Conservation (phyloP, 53 echinoderm and acorn worm genomes). For the Astropecten irregularis region DNA sequence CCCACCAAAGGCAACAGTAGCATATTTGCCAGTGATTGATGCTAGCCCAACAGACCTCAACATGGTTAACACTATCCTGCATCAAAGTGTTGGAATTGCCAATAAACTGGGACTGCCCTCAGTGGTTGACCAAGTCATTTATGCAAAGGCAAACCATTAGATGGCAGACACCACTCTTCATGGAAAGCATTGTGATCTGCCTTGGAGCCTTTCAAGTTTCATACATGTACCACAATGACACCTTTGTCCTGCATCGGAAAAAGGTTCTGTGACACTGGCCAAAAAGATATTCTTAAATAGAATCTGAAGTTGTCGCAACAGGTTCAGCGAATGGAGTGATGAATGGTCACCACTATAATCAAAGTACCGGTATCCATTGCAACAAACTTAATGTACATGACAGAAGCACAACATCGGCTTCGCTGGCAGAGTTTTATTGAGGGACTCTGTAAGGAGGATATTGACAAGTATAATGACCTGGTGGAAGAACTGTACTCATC, state of each 20-base stretch:
- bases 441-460: background rate
- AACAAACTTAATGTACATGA: slow-evolving; percentile 72
- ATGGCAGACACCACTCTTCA: slow-evolving; percentile 47
- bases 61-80: slow-evolving; percentile 55
- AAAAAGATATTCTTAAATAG: slow-evolving; percentile 55
- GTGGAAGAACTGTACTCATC: background rate
- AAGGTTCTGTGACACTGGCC: slow-evolving; percentile 50
- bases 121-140: slow-evolving; percentile 70
- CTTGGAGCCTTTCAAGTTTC: slow-evolving; percentile 63
- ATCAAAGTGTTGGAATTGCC: slow-evolving; percentile 54
- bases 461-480: background rate
- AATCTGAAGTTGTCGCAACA: slow-evolving; percentile 47
- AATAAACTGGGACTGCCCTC: slow-evolving; percentile 11
- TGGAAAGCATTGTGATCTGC: slow-evolving; percentile 36
- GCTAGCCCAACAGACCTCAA: slow-evolving; percentile 49
- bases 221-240: slow-evolving; percentile 47
- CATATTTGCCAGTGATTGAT: slow-evolving; percentile 59
- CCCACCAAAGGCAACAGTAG: slow-evolving; percentile 19
- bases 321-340: slow-evolving; percentile 55
- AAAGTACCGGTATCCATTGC: slow-evolving; percentile 55
- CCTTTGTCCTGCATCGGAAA: slow-evolving; percentile 52
- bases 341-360: slow-evolving; percentile 61
- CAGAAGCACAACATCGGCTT: slow-evolving; percentile 58
- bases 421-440: slow-evolving; percentile 22
- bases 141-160: slow-evolving; percentile 52